Conservation (phyloP, 1,140 invertebrate species). For the Drosophila athabasca region DNA sequence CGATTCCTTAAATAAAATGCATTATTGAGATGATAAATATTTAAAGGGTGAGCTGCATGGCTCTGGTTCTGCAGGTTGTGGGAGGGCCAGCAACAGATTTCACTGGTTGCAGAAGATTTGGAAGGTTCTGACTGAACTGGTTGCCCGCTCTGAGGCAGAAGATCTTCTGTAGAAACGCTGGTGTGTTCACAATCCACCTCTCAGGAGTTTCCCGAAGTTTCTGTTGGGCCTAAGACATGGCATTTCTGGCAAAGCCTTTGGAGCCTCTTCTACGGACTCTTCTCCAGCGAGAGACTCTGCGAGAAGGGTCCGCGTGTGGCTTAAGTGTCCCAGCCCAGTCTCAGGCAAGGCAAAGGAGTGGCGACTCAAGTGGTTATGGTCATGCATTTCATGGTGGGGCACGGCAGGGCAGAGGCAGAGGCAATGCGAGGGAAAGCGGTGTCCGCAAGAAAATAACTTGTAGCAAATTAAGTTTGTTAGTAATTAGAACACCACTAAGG, state of each 20-base stretch:
- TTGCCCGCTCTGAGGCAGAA: too few species aligned
- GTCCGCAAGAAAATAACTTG: constrained; percentile 75
- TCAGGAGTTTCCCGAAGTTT: too few species aligned
- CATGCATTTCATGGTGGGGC: constrained; percentile 4
- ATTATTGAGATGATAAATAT: too few species aligned
- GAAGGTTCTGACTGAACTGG: too few species aligned
- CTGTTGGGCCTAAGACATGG: too few species aligned
- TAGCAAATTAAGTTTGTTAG: constrained; percentile 82
- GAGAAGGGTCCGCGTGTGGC: constrained; percentile 26
- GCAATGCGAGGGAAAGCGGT: constrained; percentile 38
- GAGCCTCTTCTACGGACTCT: not conserved
- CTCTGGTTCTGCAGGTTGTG: too few species aligned
- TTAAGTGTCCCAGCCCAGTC: constrained; percentile 38
- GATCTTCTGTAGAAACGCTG: too few species aligned
- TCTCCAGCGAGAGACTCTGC: not conserved
- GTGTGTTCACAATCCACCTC: too few species aligned
- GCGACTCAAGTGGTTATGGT: constrained; percentile 32
- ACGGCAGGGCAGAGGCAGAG: constrained; percentile 9
- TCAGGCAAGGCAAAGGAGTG: constrained; percentile 1
- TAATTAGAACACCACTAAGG: constrained; percentile 82
- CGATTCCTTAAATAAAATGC: too few species aligned
- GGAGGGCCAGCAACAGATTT: too few species aligned
- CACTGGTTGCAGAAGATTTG: too few species aligned
- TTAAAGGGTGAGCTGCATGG: too few species aligned
- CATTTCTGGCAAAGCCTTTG: not conserved